A percentile compares a stretch with the other conserved stretches of the same genome.
Evolutionary conservation across 2,797 vertebrate species (phyloP).

Genomic region (Sphenopsis melanotis): DNA sequence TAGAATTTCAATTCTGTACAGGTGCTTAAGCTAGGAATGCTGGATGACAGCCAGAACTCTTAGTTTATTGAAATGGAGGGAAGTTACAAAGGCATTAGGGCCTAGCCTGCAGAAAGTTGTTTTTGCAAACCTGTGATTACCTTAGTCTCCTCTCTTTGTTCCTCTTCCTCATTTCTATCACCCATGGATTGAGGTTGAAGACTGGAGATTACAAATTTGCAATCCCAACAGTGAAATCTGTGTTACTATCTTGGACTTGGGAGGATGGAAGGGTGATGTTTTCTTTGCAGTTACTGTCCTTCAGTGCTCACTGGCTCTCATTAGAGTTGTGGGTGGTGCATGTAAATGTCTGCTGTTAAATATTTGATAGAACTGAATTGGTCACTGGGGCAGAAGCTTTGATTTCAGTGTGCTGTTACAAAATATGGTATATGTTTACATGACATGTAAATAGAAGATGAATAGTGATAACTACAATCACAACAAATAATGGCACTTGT

Average conservation of each 20-base stretch:
- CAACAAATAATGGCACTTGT: slow-evolving; percentile 18
- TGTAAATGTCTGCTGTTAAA: not conserved
- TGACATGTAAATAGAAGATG: slow-evolving; percentile 20
- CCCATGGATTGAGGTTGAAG: not conserved
- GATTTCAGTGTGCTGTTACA: not conserved
- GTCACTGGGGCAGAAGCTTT: not conserved
- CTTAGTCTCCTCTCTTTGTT: not conserved
- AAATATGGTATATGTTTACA: not conserved
- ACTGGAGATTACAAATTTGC: not conserved
- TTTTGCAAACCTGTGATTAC: not conserved
- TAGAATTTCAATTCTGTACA: not conserved
- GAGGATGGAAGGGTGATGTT: not conserved
- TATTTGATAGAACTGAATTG: not conserved
- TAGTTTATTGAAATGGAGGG: not conserved
- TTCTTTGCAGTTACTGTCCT: not conserved
- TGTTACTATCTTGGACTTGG: not conserved
- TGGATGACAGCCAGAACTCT: not conserved
- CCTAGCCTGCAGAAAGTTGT: not conserved
- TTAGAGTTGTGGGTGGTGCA: not conserved
- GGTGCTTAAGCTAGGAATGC: not conserved
- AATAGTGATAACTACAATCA: slow-evolving; percentile 18
- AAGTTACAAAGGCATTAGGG: not conserved
- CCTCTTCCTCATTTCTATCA: not conserved
- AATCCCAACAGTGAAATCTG: not conserved
- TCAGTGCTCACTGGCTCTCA: not conserved